A percentile compares a stretch with the other conserved stretches of the same genome.
These are phyloP conservation scores for Leptoclinus maculatus DNA, from an alignment of 2,797 vertebrate species.

Conservation along the genomic window DNA sequence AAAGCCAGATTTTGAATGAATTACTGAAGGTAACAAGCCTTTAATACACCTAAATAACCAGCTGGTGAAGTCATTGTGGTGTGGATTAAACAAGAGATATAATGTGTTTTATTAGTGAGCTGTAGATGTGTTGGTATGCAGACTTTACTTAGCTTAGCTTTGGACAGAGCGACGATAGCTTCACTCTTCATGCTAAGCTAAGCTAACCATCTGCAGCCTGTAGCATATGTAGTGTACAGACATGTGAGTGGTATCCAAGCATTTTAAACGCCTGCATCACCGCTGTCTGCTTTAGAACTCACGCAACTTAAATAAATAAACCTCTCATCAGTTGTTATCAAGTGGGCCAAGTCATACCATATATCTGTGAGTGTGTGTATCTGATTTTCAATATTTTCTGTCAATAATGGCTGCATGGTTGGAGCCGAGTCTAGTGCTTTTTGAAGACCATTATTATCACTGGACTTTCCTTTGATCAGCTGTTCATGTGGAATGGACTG, in stretches of 20 bases:
- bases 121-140: background rate
- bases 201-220: background rate
- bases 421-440: no score
- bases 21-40: background rate
- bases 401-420: no score
- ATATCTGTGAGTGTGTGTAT: no score
- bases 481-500: no score
- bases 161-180: background rate
- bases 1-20: background rate
- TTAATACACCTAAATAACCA: background rate
- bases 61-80: background rate
- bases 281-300: no score
- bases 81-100: background rate
- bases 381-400: no score
- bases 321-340: no score
- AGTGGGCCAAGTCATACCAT: no score
- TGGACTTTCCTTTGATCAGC: no score
- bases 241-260: background rate
- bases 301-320: no score
- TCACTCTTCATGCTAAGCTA: background rate
- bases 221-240: background rate
- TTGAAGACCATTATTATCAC: no score
- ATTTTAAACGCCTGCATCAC: no score
- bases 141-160: background rate
- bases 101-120: background rate